phyloP scores from a whole-genome alignment of 2,113 vertebrate genomes.

The Fulica atra region DNA sequence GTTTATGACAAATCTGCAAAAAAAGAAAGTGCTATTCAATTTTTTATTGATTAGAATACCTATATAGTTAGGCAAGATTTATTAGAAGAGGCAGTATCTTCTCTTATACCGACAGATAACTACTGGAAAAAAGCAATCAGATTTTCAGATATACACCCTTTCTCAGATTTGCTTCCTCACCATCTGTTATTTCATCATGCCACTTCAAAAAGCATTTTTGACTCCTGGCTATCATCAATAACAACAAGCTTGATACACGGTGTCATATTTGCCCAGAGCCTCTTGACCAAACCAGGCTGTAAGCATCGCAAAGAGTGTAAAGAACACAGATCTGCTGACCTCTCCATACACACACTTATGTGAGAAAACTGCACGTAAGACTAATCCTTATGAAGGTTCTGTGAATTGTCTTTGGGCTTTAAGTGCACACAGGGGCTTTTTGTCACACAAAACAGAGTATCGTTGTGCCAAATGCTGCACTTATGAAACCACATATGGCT shows the following conservation, averaged over 20 bases:
- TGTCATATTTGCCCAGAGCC: neutral
- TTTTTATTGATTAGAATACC: neutral
- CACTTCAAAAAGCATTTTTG: neutral
- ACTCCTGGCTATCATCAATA: neutral
- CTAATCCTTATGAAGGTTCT: too few relatives aligned
- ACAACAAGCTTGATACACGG: neutral
- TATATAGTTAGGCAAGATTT: neutral
- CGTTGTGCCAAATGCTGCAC: neutral
- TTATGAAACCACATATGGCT: neutral
- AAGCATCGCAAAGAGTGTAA: neutral
- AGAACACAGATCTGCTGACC: neutral
- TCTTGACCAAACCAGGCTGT: neutral
- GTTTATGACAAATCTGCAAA: neutral
- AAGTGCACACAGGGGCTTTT: neutral
- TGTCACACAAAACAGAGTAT: neutral
- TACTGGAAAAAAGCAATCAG: neutral
- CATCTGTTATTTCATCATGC: neutral
- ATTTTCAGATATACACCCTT: neutral
- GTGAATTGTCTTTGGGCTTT: neutral
- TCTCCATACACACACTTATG: neutral
- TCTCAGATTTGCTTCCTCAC: neutral
- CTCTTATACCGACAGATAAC: neutral
- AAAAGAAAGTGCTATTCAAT: neutral
- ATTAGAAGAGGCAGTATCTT: neutral
- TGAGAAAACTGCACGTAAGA: neutral